A percentile compares a stretch with the other conserved stretches of the same genome.
Conservation (phyloP, 2,113 vertebrate genomes). For the Eublepharis macularius region DNA sequence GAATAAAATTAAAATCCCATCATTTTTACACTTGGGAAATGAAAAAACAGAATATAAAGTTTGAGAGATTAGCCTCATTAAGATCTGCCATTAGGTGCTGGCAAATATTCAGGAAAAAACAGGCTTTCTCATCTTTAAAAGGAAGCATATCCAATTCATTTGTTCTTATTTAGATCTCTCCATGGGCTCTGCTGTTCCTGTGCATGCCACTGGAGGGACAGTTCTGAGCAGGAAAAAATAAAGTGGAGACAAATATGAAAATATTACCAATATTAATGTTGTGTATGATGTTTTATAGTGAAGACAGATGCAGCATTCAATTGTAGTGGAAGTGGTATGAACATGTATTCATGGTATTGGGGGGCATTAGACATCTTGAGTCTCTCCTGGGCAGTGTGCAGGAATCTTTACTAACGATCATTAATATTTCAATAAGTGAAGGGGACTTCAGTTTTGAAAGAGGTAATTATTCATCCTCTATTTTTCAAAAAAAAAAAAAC, state of each 20-base stretch:
- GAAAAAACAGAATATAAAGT: conserved; percentile 11
- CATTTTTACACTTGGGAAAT: not conserved
- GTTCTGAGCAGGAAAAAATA: not conserved
- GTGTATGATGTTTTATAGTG: not conserved
- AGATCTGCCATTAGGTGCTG: not conserved
- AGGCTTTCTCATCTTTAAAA: not conserved
- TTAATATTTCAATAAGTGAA: too few relatives aligned
- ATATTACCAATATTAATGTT: not conserved
- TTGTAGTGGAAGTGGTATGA: not conserved
- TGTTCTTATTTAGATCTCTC: not conserved
- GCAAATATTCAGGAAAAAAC: conserved; percentile 35
- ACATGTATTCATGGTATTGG: not conserved
- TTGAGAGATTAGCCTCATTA: conserved; percentile 8
- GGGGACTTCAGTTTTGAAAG: too few relatives aligned
- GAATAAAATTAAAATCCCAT: not conserved
- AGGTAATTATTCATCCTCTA: too few relatives aligned
- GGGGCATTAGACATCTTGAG: too few relatives aligned
- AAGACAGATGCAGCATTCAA: not conserved
- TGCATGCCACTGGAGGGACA: not conserved
- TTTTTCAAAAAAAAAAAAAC: too few relatives aligned
- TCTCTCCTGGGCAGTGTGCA: too few relatives aligned
- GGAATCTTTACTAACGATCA: too few relatives aligned
- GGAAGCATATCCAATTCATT: not conserved
- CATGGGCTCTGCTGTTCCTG: not conserved
- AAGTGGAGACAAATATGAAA: not conserved